Conservation (phyloP, 2,113 vertebrate genomes). For the Hyaena hyaena region DNA sequence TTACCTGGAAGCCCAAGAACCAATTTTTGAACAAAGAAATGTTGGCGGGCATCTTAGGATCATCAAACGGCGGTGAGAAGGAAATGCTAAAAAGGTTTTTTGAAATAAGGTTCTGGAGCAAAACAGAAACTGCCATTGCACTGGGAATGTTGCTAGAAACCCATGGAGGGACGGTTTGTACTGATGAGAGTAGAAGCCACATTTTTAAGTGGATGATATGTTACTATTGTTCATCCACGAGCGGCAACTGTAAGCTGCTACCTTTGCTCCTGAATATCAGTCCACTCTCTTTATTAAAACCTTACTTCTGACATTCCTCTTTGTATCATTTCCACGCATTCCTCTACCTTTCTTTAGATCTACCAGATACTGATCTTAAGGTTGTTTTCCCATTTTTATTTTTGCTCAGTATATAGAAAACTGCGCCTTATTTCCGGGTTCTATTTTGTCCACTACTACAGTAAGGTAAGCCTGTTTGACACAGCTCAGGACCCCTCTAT, state of each 20-base stretch:
- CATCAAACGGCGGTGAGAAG: not conserved
- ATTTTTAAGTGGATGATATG: not conserved
- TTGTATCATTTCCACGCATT: not conserved
- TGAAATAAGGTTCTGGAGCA: not conserved
- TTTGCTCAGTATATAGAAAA: not conserved
- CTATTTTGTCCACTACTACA: not conserved
- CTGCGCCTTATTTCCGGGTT: not conserved
- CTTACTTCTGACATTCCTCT: not conserved
- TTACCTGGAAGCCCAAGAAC: not conserved
- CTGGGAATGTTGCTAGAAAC: not conserved
- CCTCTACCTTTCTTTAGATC: not conserved
- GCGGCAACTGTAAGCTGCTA: not conserved
- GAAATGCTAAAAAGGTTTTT: not conserved
- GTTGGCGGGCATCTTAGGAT: not conserved
- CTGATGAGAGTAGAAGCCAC: not conserved
- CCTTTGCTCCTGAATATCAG: not conserved
- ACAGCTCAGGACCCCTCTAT: too few species aligned
- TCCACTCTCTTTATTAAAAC: not conserved
- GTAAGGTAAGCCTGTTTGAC: not conserved
- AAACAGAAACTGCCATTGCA: not conserved
- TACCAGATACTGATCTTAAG: not conserved
- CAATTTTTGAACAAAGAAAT: not conserved
- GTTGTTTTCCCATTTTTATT: not conserved
- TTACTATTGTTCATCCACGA: not conserved
- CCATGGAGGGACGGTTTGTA: not conserved